These are phyloP conservation scores for Scaptomyza pallida DNA, from an alignment of 1,140 invertebrate genomes.

Conservation along the genomic window DNA sequence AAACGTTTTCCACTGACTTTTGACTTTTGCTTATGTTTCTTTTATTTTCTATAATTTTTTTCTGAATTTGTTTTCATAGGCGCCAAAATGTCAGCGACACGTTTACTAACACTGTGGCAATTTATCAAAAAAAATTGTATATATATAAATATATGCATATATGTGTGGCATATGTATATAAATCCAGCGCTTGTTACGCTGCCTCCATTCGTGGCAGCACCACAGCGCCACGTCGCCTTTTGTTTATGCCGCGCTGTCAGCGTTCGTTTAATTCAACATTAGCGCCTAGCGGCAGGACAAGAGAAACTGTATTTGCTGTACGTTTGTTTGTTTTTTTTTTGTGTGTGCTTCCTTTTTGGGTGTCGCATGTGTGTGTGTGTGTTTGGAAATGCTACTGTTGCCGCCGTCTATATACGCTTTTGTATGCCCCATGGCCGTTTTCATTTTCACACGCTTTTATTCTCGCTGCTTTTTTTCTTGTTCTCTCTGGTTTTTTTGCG, in stretches of 20 bases:
- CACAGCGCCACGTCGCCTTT: slow-evolving; percentile 54
- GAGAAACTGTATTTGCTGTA: slow-evolving; percentile 29
- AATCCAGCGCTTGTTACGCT: slow-evolving; percentile 56
- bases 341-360: neutral
- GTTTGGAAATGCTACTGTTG: slow-evolving; percentile 41
- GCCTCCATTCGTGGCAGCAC: slow-evolving; percentile 7
- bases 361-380: neutral
- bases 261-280: slow-evolving; percentile 80
- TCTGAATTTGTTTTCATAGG: slow-evolving; percentile 52
- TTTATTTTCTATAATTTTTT: slow-evolving; percentile 16
- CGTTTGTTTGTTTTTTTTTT: slow-evolving; percentile 3
- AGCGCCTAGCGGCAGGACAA: slow-evolving; percentile 73
- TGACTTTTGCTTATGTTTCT: slow-evolving; percentile 36
- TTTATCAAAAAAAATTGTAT: slow-evolving; percentile 72
- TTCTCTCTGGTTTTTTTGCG: slow-evolving; percentile 20
- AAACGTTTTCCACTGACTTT: slow-evolving; percentile 66
- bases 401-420: slow-evolving; percentile 40
- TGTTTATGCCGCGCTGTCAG: slow-evolving; percentile 77
- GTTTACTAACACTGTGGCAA: slow-evolving; percentile 64
- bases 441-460: slow-evolving; percentile 66
- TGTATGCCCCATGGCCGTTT: slow-evolving; percentile 62
- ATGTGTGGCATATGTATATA: slow-evolving; percentile 32
- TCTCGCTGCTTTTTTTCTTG: slow-evolving; percentile 28
- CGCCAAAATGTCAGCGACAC: slow-evolving; percentile 77
- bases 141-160: slow-evolving; percentile 13